These are phyloP conservation scores for Acanthosepion lycidas DNA, from an alignment of 2,888 invertebrate genomes.

Conservation along the genomic window DNA sequence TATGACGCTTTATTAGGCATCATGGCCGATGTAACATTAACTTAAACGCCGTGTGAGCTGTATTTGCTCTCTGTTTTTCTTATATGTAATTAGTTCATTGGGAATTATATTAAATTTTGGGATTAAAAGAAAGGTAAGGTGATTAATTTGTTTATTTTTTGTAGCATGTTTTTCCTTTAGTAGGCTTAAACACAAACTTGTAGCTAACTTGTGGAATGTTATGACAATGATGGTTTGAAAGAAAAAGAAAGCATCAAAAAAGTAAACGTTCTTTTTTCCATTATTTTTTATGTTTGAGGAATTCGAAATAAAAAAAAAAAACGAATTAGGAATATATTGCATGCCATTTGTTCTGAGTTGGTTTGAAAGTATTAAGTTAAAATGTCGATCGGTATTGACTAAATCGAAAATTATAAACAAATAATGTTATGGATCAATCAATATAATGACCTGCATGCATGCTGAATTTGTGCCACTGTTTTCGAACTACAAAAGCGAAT, in stretches of 20 bases:
- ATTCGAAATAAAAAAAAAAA: background rate
- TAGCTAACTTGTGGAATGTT: background rate
- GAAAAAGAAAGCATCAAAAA: background rate
- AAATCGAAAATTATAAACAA: background rate
- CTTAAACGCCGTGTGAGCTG: background rate
- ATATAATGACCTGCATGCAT: too few relatives aligned
- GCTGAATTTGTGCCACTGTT: too few relatives aligned
- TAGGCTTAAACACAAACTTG: background rate
- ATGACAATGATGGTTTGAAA: background rate
- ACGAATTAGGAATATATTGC: background rate
- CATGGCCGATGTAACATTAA: background rate
- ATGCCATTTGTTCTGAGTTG: background rate
- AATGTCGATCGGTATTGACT: background rate
- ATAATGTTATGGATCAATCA: background rate
- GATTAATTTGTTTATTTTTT: background rate
- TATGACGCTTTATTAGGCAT: background rate
- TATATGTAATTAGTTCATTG: background rate
- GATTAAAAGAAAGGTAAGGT: background rate
- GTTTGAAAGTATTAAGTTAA: background rate
- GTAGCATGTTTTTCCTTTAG: background rate
- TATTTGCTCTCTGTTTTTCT: background rate
- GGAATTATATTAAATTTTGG: background rate
- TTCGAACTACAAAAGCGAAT: too few relatives aligned
- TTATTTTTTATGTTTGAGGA: background rate
- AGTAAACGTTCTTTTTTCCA: too few relatives aligned